Percentiles rank a stretch among this genome's conserved stretches.
Evolutionary conservation across 2,113 vertebrate species (phyloP).

Genomic region (Etheostoma spectabile): DNA sequence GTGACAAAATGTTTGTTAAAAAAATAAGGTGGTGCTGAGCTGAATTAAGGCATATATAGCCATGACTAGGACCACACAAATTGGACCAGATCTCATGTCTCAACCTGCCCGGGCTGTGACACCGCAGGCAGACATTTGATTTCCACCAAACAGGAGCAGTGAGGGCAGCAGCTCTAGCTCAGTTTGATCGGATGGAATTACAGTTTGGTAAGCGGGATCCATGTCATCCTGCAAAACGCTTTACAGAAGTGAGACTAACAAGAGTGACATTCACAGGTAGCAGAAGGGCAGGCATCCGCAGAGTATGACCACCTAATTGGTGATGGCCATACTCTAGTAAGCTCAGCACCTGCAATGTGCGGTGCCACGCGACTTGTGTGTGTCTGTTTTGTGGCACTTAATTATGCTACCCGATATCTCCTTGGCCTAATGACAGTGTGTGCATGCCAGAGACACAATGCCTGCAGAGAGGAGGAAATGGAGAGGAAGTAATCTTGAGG

Average conservation of each 20-base stretch:
- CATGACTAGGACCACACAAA: neutral
- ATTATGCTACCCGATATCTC: constrained; percentile 47
- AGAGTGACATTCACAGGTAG: constrained; percentile 53
- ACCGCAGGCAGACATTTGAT: constrained; percentile 15
- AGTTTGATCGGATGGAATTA: constrained; percentile 24
- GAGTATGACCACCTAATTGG: constrained; percentile 42
- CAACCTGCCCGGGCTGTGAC: neutral
- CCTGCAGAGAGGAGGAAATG: constrained; percentile 46
- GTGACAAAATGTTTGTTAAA: constrained; percentile 3
- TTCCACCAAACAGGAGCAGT: constrained; percentile 9
- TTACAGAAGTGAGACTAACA: constrained; percentile 49
- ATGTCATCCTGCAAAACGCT: constrained; percentile 12
- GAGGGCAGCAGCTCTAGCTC: constrained; percentile 14
- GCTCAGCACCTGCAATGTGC: neutral
- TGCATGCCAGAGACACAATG: constrained; percentile 35
- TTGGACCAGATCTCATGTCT: neutral
- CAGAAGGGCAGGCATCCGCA: constrained; percentile 21
- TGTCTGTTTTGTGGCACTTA: constrained; percentile 4
- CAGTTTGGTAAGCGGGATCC: neutral
- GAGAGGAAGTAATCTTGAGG: constrained; percentile 19
- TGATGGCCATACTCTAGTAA: constrained; percentile 11
- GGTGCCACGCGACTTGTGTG: neutral
- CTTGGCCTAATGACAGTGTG: constrained; percentile 38
- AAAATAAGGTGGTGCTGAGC: neutral
- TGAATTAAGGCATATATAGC: constrained; percentile 4